Conservation (phyloP, 2,888 invertebrate species). For the Torymus aiolomorphi region DNA sequence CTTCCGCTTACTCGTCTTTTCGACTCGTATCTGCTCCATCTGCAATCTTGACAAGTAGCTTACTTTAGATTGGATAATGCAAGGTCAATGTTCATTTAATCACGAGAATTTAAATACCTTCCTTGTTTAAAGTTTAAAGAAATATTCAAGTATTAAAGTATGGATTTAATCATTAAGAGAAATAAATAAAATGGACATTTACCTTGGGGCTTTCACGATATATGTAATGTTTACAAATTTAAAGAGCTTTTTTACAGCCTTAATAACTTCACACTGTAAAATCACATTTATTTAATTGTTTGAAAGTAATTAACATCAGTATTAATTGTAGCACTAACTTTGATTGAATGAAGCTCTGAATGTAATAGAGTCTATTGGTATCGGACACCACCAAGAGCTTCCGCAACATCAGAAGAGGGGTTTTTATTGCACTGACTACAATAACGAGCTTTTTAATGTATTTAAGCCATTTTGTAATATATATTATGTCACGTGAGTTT, state of each 20-base stretch:
- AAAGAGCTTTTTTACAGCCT: too few species aligned
- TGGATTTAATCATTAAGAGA: too few species aligned
- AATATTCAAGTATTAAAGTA: too few species aligned
- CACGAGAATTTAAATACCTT: not conserved
- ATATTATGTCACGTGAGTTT: not conserved
- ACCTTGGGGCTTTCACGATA: too few species aligned
- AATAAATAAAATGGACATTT: too few species aligned
- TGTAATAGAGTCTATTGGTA: not conserved
- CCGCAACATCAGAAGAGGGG: not conserved
- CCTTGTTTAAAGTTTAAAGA: too few species aligned
- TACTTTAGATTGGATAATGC: not conserved
- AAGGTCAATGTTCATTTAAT: slow-evolving; percentile 18
- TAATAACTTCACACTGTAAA: too few species aligned
- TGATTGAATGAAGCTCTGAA: not conserved
- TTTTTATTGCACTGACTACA: slow-evolving; percentile 4
- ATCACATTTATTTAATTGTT: too few species aligned
- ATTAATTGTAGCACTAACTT: slow-evolving; percentile 10
- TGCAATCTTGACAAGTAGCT: not conserved
- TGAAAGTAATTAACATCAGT: not conserved
- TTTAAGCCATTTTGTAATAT: not conserved
- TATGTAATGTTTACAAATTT: too few species aligned
- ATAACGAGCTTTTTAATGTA: not conserved
- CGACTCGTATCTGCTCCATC: not conserved
- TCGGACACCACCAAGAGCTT: not conserved
- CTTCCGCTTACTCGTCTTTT: not conserved